Evolutionary conservation across 1,140 invertebrate genomes (phyloP).

Genomic region (Drosophila kikkawai): DNA sequence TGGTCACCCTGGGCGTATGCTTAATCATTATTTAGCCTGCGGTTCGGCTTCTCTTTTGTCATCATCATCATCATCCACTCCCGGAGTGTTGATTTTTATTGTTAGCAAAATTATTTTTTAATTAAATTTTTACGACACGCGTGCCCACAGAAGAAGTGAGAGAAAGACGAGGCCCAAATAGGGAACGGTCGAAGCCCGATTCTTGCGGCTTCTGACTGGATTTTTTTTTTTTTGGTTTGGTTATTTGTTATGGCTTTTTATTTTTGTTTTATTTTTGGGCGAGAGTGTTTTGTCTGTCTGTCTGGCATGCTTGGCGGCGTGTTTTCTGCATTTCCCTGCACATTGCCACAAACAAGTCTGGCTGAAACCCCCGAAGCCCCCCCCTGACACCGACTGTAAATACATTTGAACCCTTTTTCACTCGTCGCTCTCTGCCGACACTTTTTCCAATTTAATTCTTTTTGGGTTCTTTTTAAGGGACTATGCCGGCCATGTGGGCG

Average conservation of each 20-base stretch:
- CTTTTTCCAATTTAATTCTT: slow-evolving; percentile 51
- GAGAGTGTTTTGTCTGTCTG: slow-evolving; percentile 37
- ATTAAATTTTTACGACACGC: slow-evolving; percentile 80
- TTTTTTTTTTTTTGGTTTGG: slow-evolving; percentile 6
- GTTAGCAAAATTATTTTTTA: slow-evolving; percentile 78
- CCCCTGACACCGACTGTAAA: slow-evolving; percentile 44
- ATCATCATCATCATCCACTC: slow-evolving; percentile 27
- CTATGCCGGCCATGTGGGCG: slow-evolving; percentile 48
- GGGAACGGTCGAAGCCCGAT: slow-evolving; percentile 36
- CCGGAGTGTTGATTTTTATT: slow-evolving; percentile 76
- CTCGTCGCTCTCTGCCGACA: slow-evolving; percentile 14
- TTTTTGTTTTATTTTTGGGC: slow-evolving; percentile 3
- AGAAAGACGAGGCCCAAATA: slow-evolving; percentile 28
- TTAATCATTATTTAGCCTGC: slow-evolving; percentile 71
- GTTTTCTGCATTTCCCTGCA: slow-evolving; percentile 65
- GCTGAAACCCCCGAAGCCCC: not conserved
- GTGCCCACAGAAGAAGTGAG: slow-evolving; percentile 34
- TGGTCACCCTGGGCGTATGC: slow-evolving; percentile 59
- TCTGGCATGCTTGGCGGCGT: slow-evolving; percentile 50
- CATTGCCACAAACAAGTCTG: slow-evolving; percentile 34
- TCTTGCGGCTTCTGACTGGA: slow-evolving; percentile 32
- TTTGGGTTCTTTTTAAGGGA: slow-evolving; percentile 36
- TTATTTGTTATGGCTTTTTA: slow-evolving; percentile 19
- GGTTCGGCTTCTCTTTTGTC: slow-evolving; percentile 39
- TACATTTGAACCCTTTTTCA: slow-evolving; percentile 76